Conservation (phyloP, 1,140 invertebrate genomes). For the Capitella teleta region DNA sequence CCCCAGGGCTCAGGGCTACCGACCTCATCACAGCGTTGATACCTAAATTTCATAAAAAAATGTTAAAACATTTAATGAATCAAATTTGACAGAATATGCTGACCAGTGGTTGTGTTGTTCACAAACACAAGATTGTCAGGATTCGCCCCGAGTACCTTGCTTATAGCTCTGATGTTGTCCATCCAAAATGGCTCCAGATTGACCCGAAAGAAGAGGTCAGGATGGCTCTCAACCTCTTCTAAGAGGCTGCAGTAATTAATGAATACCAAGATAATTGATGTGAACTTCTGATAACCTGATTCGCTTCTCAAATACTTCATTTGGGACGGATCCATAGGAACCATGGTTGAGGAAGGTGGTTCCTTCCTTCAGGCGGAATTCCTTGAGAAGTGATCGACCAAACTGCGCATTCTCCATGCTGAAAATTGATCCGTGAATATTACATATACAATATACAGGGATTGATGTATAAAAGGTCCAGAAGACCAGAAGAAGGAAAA, state of each 20-base stretch:
- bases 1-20: conserved; percentile 13
- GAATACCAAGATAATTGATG: not conserved
- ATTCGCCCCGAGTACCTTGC: conserved; percentile 19
- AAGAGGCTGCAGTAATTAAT: conserved; percentile 7
- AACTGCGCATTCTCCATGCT: too few relatives aligned
- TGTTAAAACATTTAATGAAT: not conserved
- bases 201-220: conserved; percentile 17
- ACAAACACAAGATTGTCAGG: conserved; percentile 18
- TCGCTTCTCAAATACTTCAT: conserved; percentile 14
- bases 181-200: conserved; percentile 10
- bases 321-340: conserved; percentile 19
- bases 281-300: conserved; percentile 12
- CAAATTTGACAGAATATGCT: not conserved
- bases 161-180: conserved; percentile 12
- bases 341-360: conserved; percentile 21
- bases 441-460: too few relatives aligned
- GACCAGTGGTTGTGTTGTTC: conserved; percentile 24
- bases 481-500: too few relatives aligned
- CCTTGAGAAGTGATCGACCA: too few relatives aligned
- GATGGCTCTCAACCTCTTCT: conserved; percentile 15
- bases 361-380: conserved; percentile 13
- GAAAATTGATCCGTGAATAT: too few relatives aligned
- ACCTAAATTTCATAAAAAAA: conserved; percentile 10
- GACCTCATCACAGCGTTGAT: conserved; percentile 19
- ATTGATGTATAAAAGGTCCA: too few relatives aligned